phyloP scores from a whole-genome alignment of 2,888 invertebrate genomes.

The Romanomermis culicivorax region DNA sequence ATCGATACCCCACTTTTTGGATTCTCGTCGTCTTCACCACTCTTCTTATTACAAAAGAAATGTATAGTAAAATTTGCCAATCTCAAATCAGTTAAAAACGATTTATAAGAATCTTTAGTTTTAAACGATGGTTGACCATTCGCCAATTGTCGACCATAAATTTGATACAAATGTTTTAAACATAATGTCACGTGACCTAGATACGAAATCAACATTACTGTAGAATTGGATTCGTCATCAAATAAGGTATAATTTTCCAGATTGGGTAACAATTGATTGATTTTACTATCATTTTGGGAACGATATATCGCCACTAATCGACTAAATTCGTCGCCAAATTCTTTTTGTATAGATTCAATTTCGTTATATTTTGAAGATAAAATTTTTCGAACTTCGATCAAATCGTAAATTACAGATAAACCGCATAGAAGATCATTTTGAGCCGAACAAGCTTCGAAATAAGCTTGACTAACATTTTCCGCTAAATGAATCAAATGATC shows the following conservation, averaged over 20 bases:
- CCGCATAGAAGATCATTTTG: neutral
- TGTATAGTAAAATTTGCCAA: neutral
- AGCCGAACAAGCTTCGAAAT: neutral
- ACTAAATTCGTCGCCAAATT: neutral
- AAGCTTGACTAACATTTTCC: neutral
- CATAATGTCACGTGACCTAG: neutral
- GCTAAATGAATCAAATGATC: neutral
- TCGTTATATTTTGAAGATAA: neutral
- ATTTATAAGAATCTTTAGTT: neutral
- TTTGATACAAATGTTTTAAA: neutral
- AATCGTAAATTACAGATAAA: neutral
- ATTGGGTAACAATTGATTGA: no score
- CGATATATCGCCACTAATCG: neutral
- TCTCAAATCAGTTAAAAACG: neutral
- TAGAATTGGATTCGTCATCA: neutral
- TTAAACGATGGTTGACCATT: neutral
- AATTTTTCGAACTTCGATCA: neutral
- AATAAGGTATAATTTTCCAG: neutral
- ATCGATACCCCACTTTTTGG: no score
- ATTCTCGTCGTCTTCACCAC: no score
- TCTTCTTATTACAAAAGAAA: neutral
- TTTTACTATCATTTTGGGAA: neutral
- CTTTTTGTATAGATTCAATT: neutral
- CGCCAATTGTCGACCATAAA: neutral
- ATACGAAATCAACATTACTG: neutral